Conservation (phyloP, 2,113 vertebrate genomes). For the Ammodytes dubius region DNA sequence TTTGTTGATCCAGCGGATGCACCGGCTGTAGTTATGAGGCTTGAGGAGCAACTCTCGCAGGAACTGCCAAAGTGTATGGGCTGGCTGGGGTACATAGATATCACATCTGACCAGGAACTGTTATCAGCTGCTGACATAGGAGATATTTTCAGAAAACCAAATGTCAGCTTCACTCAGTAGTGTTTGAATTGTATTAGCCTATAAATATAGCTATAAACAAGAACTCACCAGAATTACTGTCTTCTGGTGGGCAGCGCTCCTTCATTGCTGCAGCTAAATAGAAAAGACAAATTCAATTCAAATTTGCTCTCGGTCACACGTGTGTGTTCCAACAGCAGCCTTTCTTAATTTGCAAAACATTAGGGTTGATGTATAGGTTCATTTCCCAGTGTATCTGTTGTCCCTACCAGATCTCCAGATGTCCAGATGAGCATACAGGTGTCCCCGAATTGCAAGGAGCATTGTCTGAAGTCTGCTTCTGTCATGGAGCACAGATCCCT, state of each 20-base stretch:
- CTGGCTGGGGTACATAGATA: slow-evolving; percentile 89
- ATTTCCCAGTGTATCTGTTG: neutral
- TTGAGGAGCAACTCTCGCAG: slow-evolving; percentile 93
- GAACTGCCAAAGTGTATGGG: slow-evolving; percentile 98
- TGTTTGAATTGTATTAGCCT: neutral
- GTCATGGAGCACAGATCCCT: slow-evolving; percentile 92
- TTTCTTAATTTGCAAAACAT: neutral
- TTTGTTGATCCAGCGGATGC: slow-evolving; percentile 96
- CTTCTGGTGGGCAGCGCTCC: slow-evolving; percentile 82
- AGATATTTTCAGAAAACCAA: slow-evolving; percentile 2
- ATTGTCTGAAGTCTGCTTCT: slow-evolving; percentile 92
- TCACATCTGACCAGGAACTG: slow-evolving; percentile 87
- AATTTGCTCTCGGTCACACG: neutral
- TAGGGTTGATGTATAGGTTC: neutral
- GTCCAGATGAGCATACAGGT: slow-evolving; percentile 93
- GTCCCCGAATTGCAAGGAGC: slow-evolving; percentile 88
- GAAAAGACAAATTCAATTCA: slow-evolving; percentile 5
- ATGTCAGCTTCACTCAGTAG: neutral
- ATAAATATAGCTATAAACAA: neutral
- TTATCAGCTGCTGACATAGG: slow-evolving; percentile 63
- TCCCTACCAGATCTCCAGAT: slow-evolving; percentile 94
- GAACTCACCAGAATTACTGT: slow-evolving; percentile 83
- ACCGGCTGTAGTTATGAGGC: slow-evolving; percentile 91
- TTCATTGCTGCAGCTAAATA: slow-evolving; percentile 92
- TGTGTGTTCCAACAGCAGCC: neutral